These are phyloP conservation scores for Bergia puertoricense DNA, from an alignment of 92 coral and sea anemone genomes.

Conservation along the genomic window DNA sequence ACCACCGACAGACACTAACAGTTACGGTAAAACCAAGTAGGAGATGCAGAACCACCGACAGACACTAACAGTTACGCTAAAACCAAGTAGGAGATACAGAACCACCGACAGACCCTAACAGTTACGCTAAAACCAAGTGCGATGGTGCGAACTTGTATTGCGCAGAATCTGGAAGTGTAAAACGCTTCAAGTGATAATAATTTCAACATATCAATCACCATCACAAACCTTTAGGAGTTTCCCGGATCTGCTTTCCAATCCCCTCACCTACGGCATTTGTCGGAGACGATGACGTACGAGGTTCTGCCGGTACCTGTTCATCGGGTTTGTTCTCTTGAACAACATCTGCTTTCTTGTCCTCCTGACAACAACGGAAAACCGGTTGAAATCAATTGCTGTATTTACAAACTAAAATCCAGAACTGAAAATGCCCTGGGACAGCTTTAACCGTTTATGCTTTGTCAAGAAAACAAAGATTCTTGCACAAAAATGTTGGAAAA, in stretches of 20 bases:
- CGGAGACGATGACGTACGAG: neutral
- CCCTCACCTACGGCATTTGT: neutral
- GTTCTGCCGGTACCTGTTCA: neutral
- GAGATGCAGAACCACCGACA: too few relatives aligned
- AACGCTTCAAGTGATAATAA: neutral
- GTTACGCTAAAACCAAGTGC: too few relatives aligned
- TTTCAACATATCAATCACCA: neutral
- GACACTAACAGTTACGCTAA: too few relatives aligned
- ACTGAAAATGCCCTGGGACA: neutral
- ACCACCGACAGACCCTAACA: neutral
- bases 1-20: too few relatives aligned
- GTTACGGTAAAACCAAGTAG: too few relatives aligned
- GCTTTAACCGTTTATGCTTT: too few relatives aligned
- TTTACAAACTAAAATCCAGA: neutral
- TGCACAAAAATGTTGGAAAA: too few relatives aligned
- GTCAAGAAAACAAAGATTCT: too few relatives aligned
- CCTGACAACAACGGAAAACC: neutral
- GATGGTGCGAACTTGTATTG: too few relatives aligned
- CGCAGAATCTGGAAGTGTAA: too few relatives aligned
- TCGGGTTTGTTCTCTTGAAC: neutral
- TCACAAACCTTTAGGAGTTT: constrained; percentile 28
- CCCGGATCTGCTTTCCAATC: constrained; percentile 14
- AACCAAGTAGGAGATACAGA: neutral
- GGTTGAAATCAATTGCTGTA: neutral
- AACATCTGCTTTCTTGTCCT: constrained; percentile 5